Percentiles rank a stretch among this genome's conserved stretches.
Conservation (phyloP, 2,113 vertebrate genomes). For the Pyrgilauda ruficollis region DNA sequence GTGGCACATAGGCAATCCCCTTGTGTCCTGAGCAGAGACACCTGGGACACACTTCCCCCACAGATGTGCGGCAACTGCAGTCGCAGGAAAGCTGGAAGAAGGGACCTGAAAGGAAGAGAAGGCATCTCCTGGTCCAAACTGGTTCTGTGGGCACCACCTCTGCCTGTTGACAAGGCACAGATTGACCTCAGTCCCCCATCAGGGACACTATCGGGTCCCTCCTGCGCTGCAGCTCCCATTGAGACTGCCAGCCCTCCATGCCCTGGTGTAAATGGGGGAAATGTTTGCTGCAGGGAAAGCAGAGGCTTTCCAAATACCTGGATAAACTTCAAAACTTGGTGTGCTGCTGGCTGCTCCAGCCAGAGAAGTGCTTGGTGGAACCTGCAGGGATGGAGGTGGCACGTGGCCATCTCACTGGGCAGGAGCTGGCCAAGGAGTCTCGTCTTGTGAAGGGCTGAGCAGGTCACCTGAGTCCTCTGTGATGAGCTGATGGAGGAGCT, state of each 20-base stretch:
- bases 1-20: background rate
- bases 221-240: fast-evolving
- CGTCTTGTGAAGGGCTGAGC: background rate
- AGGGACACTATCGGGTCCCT: fast-evolving
- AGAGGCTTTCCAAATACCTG: background rate
- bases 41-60: background rate
- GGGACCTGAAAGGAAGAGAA: background rate
- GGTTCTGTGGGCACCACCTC: background rate
- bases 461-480: background rate
- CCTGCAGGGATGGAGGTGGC: background rate
- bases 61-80: background rate
- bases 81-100: background rate
- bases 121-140: background rate
- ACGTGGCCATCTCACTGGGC: background rate
- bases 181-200: background rate
- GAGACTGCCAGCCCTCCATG: background rate
- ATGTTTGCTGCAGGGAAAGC: background rate
- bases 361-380: background rate
- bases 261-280: background rate
- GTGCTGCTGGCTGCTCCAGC: background rate
- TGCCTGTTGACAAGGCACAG: background rate
- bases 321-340: background rate
- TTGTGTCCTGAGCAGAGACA: background rate
- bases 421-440: background rate
- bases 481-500: background rate